phyloP scores from a whole-genome alignment of 2,797 vertebrate genomes.

The Pantherophis alleghaniensis region DNA sequence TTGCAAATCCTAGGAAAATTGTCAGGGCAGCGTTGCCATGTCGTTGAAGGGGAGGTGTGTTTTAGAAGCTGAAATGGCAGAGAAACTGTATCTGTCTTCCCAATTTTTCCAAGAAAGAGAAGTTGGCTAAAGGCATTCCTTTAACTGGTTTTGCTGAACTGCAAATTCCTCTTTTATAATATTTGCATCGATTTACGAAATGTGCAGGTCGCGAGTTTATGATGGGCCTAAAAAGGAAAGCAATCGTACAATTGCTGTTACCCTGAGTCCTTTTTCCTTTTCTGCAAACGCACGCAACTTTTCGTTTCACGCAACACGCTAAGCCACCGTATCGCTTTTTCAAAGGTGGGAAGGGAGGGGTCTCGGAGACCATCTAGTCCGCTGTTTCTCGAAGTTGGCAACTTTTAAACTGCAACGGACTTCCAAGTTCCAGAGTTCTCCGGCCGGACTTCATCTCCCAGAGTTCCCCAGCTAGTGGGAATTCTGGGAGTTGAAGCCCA shows the following conservation, averaged over 20 bases:
- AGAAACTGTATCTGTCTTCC: not conserved
- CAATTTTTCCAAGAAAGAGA: not conserved
- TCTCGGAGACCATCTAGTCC: not conserved
- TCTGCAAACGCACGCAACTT: not conserved
- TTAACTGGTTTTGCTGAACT: not conserved
- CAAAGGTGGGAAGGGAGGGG: not conserved
- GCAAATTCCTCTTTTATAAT: not conserved
- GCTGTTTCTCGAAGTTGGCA: not conserved
- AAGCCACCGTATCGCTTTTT: not conserved
- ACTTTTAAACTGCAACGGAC: not conserved
- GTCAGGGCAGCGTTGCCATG: not conserved
- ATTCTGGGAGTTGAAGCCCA: not conserved
- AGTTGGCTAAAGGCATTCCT: not conserved
- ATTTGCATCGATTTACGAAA: not conserved
- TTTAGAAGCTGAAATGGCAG: not conserved
- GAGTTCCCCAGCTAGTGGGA: not conserved
- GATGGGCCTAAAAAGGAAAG: not conserved
- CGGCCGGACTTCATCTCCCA: not conserved
- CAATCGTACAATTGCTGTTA: not conserved
- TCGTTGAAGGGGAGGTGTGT: not conserved
- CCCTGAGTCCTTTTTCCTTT: not conserved
- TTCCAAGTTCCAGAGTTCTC: not conserved
- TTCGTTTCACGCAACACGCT: not conserved
- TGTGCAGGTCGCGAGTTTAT: not conserved
- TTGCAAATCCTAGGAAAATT: not conserved